Conservation (phyloP, 2,113 vertebrate genomes). For the Urocynchramus pylzowi region DNA sequence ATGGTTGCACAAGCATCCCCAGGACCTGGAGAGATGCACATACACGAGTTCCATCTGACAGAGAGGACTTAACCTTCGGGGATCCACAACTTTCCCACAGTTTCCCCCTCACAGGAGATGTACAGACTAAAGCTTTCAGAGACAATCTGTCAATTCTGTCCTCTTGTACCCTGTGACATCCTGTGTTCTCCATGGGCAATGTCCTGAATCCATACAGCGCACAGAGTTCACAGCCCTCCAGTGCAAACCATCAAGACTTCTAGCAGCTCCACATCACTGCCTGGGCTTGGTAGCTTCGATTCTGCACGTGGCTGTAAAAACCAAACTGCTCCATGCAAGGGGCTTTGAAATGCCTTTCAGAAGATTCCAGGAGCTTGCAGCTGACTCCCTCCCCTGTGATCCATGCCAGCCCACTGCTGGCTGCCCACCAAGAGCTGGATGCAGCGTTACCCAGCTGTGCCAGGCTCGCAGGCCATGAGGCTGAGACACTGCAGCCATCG, state of each 20-base stretch:
- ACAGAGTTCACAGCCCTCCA: background rate
- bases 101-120: background rate
- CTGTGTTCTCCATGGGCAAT: background rate
- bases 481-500: background rate
- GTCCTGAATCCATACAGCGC: background rate
- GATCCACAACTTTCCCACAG: background rate
- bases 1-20: background rate
- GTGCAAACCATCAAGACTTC: rapidly evolving
- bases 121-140: background rate
- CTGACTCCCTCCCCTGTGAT: background rate
- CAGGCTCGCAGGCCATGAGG: background rate
- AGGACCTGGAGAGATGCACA: background rate
- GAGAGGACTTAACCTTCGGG: background rate
- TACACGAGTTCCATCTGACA: background rate
- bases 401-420: background rate
- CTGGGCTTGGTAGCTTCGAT: background rate
- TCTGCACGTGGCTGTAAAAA: background rate
- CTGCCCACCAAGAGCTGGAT: background rate
- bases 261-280: background rate
- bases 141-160: background rate
- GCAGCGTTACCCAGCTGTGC: background rate
- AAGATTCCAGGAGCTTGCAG: background rate
- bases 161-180: background rate
- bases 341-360: background rate
- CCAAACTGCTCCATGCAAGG: background rate